phyloP scores from a whole-genome alignment of 2,888 invertebrate species.

The Nebria brevicollis region DNA sequence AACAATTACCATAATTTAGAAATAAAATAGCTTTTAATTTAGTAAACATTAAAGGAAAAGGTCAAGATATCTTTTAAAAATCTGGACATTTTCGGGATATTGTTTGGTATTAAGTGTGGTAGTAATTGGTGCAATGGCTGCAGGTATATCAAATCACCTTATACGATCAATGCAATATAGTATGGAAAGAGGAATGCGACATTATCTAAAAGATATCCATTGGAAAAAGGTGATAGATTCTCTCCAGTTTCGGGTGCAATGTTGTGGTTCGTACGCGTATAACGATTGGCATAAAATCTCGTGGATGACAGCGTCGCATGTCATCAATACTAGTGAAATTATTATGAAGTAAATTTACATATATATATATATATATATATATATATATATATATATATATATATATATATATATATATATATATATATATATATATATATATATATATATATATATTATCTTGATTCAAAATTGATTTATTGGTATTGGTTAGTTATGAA shows the following conservation, averaged over 20 bases:
- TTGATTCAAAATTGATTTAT: not conserved
- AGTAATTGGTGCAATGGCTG: conserved; percentile 57
- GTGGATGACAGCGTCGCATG: conserved; percentile 68
- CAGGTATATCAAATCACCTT: conserved; percentile 60
- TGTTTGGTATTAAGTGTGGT: conserved; percentile 58
- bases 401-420: too few relatives aligned
- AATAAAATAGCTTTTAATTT: not conserved
- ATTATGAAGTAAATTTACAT: conserved; percentile 21
- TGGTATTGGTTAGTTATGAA: conserved; percentile 14
- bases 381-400: too few relatives aligned
- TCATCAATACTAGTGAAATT: conserved; percentile 51
- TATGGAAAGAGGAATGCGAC: conserved; percentile 67
- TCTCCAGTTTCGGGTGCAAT: conserved; percentile 67
- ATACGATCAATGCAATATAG: conserved; percentile 64
- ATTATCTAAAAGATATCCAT: conserved; percentile 67
- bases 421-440: too few relatives aligned
- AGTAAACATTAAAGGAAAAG: conserved; percentile 58
- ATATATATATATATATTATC: not conserved
- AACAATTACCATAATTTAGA: too few relatives aligned
- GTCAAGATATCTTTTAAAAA: conserved; percentile 57
- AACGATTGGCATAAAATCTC: conserved; percentile 70
- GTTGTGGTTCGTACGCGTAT: conserved; percentile 68
- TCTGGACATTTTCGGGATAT: conserved; percentile 59
- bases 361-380: too few relatives aligned
- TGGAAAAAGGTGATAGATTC: conserved; percentile 70